Evolutionary conservation across 2,888 invertebrate species (phyloP), one percentile per base, ranked within the genome.

Genomic region (Drosophila stalkeri): DNA sequence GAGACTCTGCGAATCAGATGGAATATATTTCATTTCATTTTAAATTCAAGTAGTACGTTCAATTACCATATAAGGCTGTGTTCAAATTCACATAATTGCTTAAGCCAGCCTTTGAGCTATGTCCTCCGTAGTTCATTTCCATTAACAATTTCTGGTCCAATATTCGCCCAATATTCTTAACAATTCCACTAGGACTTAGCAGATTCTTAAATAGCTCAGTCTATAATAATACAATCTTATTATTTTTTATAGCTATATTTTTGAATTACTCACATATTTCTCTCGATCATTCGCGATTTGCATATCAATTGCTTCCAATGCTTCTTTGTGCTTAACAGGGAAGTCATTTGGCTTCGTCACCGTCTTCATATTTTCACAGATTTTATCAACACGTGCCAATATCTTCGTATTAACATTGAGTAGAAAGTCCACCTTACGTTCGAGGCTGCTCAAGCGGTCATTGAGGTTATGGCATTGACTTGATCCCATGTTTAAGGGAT

Each of bases 361-460:
- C 9, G 61, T 18, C 18, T 49, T 68, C 55, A 65, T 57, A 27
- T 44, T 67, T 8, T 75, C 78, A 31, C 75, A 78, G 7, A 78
- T 55, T 41, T 75, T 78, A 61, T 78, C 78, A 1, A 78, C 79
- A 1, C 78, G 51, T 1, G 78, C 79, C 27, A 78, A 39, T 23
- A 78, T 78, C 27, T 79, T 78, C 1, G 79, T 75, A 39, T 75
- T 79, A 7, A 78, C 16, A 54, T 68, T 78, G 0, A 78, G 62
- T 8, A 78, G 60, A 23, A 79, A 78, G 18, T 78, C 78, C 16
- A 78, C 68, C 57, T 79, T 79, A 2, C 78, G 78, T 43, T 78
- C 78, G 14, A 78, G 20, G 18, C 72, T 79, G 14, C 67, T 64
- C 4, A 78, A 18, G 0, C 78, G 79, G n/a, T 79, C 72, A 2